A percentile compares a stretch with the other conserved stretches of the same genome.
These are phyloP conservation scores for Crocallis elinguaria DNA, from an alignment of 2,888 invertebrate genomes.

Conservation along the genomic window DNA sequence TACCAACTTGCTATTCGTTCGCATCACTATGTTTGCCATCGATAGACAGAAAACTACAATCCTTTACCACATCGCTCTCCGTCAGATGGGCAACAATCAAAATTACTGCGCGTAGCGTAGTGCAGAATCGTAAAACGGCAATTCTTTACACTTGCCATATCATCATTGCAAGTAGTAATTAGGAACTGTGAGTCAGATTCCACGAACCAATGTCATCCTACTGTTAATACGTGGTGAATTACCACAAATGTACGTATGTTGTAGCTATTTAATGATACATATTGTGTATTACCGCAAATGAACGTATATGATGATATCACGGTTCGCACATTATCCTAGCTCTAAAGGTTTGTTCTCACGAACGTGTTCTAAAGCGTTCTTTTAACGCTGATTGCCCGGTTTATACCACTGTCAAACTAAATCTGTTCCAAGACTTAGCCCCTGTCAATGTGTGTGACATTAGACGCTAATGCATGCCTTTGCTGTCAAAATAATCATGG, in stretches of 20 bases:
- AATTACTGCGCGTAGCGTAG: too few relatives aligned
- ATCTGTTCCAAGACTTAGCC: too few relatives aligned
- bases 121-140: too few relatives aligned
- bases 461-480: too few relatives aligned
- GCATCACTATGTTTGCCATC: too few relatives aligned
- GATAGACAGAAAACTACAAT: too few relatives aligned
- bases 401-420: too few relatives aligned
- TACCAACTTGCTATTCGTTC: too few relatives aligned
- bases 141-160: neutral
- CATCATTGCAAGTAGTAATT: neutral
- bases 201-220: slow-evolving; percentile 1
- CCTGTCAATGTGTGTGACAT: too few relatives aligned
- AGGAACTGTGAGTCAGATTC: slow-evolving; percentile 2
- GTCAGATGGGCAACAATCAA: too few relatives aligned
- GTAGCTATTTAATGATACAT: slow-evolving; percentile 3
- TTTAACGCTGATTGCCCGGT: neutral
- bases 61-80: too few relatives aligned
- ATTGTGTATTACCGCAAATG: slow-evolving; percentile 19
- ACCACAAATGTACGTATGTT: neutral
- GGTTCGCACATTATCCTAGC: slow-evolving; percentile 10
- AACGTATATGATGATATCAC: slow-evolving; percentile 19
- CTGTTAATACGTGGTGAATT: slow-evolving; percentile 6
- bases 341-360: neutral
- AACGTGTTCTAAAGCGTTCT: neutral
- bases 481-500: too few relatives aligned